Conservation (phyloP, 2,113 vertebrate genomes). For the Albula goreensis region DNA sequence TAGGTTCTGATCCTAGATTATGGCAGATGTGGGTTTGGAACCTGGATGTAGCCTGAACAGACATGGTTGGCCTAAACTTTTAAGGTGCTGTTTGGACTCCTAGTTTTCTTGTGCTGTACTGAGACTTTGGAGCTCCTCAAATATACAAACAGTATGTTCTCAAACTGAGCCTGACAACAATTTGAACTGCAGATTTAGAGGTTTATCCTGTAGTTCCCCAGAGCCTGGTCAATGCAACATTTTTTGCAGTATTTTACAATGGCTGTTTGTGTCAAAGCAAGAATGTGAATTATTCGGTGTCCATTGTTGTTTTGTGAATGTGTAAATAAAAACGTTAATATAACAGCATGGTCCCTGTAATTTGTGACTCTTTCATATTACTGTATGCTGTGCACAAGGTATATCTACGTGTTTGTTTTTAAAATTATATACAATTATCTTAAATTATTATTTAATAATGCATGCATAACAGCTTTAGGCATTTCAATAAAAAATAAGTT, state of each 20-base stretch:
- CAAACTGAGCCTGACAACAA: neutral
- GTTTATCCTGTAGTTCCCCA: neutral
- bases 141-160: neutral
- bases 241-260: neutral
- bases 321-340: too few relatives aligned
- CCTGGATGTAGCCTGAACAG: neutral
- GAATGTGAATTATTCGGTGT: too few relatives aligned
- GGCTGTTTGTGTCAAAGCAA: too few relatives aligned
- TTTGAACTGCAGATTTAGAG: neutral
- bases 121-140: neutral
- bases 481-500: too few relatives aligned
- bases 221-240: neutral
- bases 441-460: neutral
- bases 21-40: too few relatives aligned
- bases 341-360: too few relatives aligned
- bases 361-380: too few relatives aligned
- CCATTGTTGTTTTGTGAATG: too few relatives aligned
- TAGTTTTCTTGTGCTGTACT: neutral
- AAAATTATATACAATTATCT: too few relatives aligned
- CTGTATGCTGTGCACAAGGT: neutral
- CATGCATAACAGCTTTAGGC: neutral
- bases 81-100: neutral
- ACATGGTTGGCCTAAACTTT: neutral
- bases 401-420: neutral
- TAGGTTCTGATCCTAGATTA: neutral